phyloP scores from a whole-genome alignment of 2,888 invertebrate species.

The Gnatocerus cornutus region DNA sequence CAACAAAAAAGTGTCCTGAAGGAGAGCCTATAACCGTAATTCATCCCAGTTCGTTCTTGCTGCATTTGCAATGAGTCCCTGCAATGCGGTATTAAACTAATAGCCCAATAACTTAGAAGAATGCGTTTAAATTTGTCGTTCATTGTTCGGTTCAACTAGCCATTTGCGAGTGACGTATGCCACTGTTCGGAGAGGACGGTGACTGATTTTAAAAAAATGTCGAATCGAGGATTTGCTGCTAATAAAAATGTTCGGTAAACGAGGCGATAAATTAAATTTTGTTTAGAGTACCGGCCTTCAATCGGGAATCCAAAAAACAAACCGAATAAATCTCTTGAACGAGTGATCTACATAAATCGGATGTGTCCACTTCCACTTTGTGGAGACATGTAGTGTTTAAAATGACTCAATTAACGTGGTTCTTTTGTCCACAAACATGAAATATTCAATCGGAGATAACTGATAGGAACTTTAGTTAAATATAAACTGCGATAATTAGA shows the following conservation, averaged over 20 bases:
- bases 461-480: constrained; percentile 33
- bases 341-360: constrained; percentile 26
- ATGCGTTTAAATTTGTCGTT: constrained; percentile 23
- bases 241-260: constrained; percentile 23
- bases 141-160: constrained; percentile 21
- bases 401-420: constrained; percentile 30
- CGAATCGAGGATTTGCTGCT: constrained; percentile 8
- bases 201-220: constrained; percentile 28
- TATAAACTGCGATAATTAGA: constrained; percentile 43
- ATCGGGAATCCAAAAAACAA: constrained; percentile 19
- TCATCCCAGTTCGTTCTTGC: constrained; percentile 22
- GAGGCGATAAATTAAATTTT: constrained; percentile 28
- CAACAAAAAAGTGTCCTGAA: constrained; percentile 7
- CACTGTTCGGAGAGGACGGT: neutral
- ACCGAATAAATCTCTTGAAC: constrained; percentile 23
- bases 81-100: constrained; percentile 41
- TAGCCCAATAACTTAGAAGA: constrained; percentile 24
- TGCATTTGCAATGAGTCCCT: constrained; percentile 31
- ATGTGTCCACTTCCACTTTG: constrained; percentile 30
- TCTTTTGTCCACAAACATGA: neutral
- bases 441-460: constrained; percentile 8
- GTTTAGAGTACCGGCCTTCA: neutral
- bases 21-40: constrained; percentile 13
- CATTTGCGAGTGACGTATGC: constrained; percentile 3
- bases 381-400: constrained; percentile 14